Base-by-base conservation (phyloP, 1,140 invertebrate species). In the Triops longicaudatus region DNA sequence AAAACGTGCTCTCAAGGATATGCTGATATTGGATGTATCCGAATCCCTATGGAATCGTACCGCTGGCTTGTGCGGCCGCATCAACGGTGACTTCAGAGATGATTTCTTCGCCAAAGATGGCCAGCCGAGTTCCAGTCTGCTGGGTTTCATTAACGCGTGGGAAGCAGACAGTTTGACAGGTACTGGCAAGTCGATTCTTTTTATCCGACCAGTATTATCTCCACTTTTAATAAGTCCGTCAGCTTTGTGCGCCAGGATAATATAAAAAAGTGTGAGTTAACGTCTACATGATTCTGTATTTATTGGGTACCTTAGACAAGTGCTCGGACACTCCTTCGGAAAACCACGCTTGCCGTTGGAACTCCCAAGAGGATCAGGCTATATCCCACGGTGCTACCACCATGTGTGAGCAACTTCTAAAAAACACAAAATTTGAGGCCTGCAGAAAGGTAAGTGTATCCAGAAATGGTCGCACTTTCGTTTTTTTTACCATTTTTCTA, bases 1-100 rank as follows among this genome's bases (percentile, higher is more conserved):
- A 14, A 72, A 22, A 72, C n/a, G 14, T 37, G 31, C 71, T 28
- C 63, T 74, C 7, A 75, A 90, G 86, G 86, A 88, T 79, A 81
- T 88, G 73, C 82, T 91, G 1, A 85, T 88, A 79, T 83, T 91
- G 1, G 89, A 91, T 81, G 89, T 88, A 0, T 86, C 88, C 5
- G 88, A 90, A 42, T 87, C 86, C 27, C 82, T 93, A 44, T 94
- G 91, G 90, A 92, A 92, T 81, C 89, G 89, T 80, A 92, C 92
- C 0, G 87, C 88, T 79, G 94, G 94, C 72, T 83, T 96, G 0
- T 96, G 94, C 82, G 93, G 94, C 0, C 87, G 84, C 5, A 86
- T 93, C 76, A 91, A 96, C 83, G 91, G 91, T 0, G 85, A 89
- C 78, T 81, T 83, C 4, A 83, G 83, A 6, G 91, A 94, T 81